Percentiles rank a stretch among this genome's conserved stretches.
These are phyloP conservation scores for Monomorium pharaonis DNA, from an alignment of 1,140 invertebrate species.

Conservation along the genomic window DNA sequence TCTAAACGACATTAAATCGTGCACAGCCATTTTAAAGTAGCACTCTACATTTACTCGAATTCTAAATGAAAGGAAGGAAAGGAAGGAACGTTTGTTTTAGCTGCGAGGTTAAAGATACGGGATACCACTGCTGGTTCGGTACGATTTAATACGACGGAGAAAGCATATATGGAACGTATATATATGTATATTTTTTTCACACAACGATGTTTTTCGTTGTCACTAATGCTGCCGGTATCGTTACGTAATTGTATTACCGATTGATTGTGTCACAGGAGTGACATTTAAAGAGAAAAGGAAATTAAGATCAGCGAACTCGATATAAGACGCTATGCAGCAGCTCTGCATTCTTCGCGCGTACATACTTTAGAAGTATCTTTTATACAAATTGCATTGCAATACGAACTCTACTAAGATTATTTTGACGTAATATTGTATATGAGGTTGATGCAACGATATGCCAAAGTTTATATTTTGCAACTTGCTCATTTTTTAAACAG, in stretches of 20 bases:
- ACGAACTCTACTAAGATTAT: conserved; percentile 56
- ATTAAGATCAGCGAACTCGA: background rate
- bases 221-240: conserved; percentile 55
- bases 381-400: conserved; percentile 66
- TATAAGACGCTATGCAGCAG: conserved; percentile 52
- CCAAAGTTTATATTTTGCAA: conserved; percentile 72
- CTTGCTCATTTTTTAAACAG: conserved; percentile 64
- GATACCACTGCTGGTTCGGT: background rate
- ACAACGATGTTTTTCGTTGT: conserved; percentile 46
- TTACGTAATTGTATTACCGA: conserved; percentile 44
- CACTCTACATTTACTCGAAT: conserved; percentile 61
- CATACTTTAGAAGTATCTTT: conserved; percentile 62
- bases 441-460: conserved; percentile 69
- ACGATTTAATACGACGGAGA: background rate
- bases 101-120: conserved; percentile 3
- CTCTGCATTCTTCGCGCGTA: conserved; percentile 51
- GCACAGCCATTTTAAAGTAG: conserved; percentile 70
- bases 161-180: background rate
- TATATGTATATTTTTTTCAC: background rate
- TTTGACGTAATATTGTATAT: conserved; percentile 61
- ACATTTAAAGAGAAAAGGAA: conserved; percentile 17
- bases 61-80: conserved; percentile 17
- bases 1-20: conserved; percentile 64
- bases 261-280: background rate
- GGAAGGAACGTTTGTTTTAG: background rate